A percentile compares a stretch with the other conserved stretches of the same genome.
phyloP scores from a whole-genome alignment of 1,140 invertebrate genomes.

The Heterodera schachtii region DNA sequence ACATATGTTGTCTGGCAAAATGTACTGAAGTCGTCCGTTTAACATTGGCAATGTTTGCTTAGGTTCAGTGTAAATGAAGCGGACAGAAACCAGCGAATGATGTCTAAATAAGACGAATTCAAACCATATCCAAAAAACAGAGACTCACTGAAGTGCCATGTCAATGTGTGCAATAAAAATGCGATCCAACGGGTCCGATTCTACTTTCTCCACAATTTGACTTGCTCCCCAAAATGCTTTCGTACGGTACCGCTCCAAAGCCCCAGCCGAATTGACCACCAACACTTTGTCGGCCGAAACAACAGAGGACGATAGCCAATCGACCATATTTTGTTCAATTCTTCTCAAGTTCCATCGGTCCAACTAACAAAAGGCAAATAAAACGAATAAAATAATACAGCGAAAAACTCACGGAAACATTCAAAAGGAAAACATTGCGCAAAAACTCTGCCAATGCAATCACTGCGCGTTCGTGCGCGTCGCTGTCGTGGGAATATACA shows the following conservation, averaged over 20 bases:
- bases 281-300: constrained; percentile 62
- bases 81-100: constrained; percentile 53
- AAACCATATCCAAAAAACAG: constrained; percentile 18
- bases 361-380: constrained; percentile 42
- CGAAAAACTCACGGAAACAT: constrained; percentile 57
- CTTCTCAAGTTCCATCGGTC: constrained; percentile 57
- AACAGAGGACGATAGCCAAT: constrained; percentile 61
- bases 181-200: constrained; percentile 45
- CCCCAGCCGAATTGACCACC: constrained; percentile 61
- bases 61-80: constrained; percentile 55
- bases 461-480: constrained; percentile 60
- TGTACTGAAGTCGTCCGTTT: constrained; percentile 55
- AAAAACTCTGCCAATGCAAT: constrained; percentile 59
- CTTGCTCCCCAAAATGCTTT: constrained; percentile 41
- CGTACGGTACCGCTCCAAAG: constrained; percentile 51
- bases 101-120: constrained; percentile 50
- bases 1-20: constrained; percentile 57
- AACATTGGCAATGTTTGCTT: constrained; percentile 50
- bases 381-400: not conserved
- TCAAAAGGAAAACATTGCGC: constrained; percentile 53
- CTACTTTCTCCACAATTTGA: constrained; percentile 11
- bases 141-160: constrained; percentile 55
- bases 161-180: constrained; percentile 59
- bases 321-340: constrained; percentile 58
- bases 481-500: constrained; percentile 59